phyloP scores from a whole-genome alignment of 2,797 vertebrate species.

The Triplophysa bombifrons region DNA sequence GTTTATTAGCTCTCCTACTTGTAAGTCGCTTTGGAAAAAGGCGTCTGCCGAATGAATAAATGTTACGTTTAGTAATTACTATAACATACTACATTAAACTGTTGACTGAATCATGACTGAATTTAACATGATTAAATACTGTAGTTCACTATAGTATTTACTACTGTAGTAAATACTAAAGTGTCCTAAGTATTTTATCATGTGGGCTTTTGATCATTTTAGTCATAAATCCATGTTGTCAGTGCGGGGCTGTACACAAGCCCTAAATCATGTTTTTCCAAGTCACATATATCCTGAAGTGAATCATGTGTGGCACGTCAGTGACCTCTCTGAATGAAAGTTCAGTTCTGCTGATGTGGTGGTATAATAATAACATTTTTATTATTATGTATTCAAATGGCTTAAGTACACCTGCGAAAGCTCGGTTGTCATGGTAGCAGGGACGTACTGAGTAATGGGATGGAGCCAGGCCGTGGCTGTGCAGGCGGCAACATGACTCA shows the following conservation, averaged over 20 bases:
- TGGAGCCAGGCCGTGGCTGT: slow-evolving; percentile 28
- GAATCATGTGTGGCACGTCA: neutral
- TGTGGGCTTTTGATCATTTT: neutral
- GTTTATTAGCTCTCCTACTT: too few relatives aligned
- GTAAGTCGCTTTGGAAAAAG: too few relatives aligned
- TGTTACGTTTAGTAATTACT: too few relatives aligned
- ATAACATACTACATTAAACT: too few relatives aligned
- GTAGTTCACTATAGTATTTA: too few relatives aligned
- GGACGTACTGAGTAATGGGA: neutral
- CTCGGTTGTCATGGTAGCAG: slow-evolving; percentile 11
- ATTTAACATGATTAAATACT: too few relatives aligned
- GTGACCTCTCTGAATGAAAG: slow-evolving; percentile 19
- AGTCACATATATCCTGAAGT: neutral
- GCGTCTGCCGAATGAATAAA: too few relatives aligned
- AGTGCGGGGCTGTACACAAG: neutral
- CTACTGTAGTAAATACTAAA: too few relatives aligned
- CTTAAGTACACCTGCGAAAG: slow-evolving; percentile 13
- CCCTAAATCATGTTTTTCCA: slow-evolving; percentile 28
- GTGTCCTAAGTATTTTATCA: neutral
- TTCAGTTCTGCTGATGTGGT: neutral
- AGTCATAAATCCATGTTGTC: slow-evolving; percentile 23
- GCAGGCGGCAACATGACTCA: slow-evolving; percentile 47
- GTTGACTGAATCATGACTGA: too few relatives aligned
- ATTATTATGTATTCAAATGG: slow-evolving; percentile 6
- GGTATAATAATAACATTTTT: neutral